A percentile compares a stretch with the other conserved stretches of the same genome.
These are phyloP conservation scores for Irena cyanogastra DNA, from an alignment of 2,113 vertebrate genomes.

Conservation along the genomic window DNA sequence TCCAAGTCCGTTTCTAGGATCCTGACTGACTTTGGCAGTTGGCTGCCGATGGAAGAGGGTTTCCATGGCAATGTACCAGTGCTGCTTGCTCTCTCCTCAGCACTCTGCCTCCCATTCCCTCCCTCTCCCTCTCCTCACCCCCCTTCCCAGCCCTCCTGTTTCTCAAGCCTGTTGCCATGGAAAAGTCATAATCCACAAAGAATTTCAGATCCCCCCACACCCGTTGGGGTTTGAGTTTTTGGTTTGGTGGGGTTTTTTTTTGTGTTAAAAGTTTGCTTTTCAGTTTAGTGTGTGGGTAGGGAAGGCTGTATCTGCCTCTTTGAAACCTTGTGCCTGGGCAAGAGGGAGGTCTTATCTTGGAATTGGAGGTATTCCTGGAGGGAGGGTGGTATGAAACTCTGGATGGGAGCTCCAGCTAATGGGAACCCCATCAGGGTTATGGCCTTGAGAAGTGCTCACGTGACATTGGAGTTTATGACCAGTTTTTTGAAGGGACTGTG, in stretches of 20 bases:
- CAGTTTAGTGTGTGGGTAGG: neutral
- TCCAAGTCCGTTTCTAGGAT: slow-evolving; percentile 61
- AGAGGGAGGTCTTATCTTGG: neutral
- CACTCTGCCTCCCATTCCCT: slow-evolving; percentile 56
- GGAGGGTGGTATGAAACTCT: neutral
- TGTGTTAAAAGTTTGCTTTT: slow-evolving; percentile 2
- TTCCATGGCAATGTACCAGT: slow-evolving; percentile 71
- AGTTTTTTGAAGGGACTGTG: neutral
- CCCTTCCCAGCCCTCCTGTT: slow-evolving; percentile 23
- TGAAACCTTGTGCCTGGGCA: neutral
- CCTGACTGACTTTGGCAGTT: slow-evolving; percentile 70
- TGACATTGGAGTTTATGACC: neutral
- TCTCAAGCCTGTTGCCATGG: slow-evolving; percentile 63
- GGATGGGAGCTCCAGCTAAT: neutral
- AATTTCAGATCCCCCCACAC: slow-evolving; percentile 15
- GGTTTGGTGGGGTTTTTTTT: neutral
- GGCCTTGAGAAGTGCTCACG: neutral
- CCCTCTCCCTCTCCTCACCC: neutral
- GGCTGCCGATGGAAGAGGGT: slow-evolving; percentile 58
- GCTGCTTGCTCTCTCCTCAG: slow-evolving; percentile 10
- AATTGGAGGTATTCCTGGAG: neutral
- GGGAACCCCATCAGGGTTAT: neutral
- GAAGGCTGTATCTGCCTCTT: neutral
- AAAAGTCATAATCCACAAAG: slow-evolving; percentile 50
- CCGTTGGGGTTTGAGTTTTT: neutral